Percentiles rank a stretch among this genome's conserved stretches.
phyloP scores from a whole-genome alignment of 2,888 invertebrate genomes.

The Lasioglossum oenotherae region DNA sequence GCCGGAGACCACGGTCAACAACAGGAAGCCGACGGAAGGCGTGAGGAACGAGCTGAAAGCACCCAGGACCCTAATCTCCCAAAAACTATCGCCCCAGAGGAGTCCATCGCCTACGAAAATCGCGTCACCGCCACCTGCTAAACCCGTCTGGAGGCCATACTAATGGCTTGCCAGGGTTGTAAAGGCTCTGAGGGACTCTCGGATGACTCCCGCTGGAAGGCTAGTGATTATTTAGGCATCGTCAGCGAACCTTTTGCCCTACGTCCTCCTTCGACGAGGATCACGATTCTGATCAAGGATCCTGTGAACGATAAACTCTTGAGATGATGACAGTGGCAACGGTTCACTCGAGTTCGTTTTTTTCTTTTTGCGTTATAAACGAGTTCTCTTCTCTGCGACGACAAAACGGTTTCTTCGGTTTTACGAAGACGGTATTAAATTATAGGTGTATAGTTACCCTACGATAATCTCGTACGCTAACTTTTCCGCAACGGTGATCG shows the following conservation, averaged over 20 bases:
- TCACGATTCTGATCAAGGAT: neutral
- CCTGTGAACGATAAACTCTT: neutral
- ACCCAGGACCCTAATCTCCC: constrained; percentile 76
- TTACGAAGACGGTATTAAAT: constrained; percentile 60
- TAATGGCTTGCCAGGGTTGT: constrained; percentile 57
- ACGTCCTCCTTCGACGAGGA: too few relatives aligned
- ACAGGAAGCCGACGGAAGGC: constrained; percentile 72
- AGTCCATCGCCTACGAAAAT: constrained; percentile 80
- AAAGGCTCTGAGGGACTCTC: neutral
- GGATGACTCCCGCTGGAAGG: constrained; percentile 72
- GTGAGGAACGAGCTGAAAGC: constrained; percentile 79
- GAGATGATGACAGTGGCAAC: neutral
- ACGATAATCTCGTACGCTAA: constrained; percentile 19
- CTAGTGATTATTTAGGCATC: constrained; percentile 74
- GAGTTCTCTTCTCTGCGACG: neutral
- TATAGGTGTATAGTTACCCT: constrained; percentile 5
- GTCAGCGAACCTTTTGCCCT: neutral
- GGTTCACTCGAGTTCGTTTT: neutral
- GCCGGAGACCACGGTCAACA: constrained; percentile 62
- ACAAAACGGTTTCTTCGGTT: constrained; percentile 64
- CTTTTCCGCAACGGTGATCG: neutral
- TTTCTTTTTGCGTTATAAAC: neutral
- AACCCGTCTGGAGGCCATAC: constrained; percentile 83
- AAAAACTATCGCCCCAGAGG: constrained; percentile 70
- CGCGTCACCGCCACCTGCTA: constrained; percentile 73